A percentile compares a stretch with the other conserved stretches of the same genome.
Evolutionary conservation across 2,113 vertebrate species (phyloP).

Genomic region (Ginglymostoma cirratum): DNA sequence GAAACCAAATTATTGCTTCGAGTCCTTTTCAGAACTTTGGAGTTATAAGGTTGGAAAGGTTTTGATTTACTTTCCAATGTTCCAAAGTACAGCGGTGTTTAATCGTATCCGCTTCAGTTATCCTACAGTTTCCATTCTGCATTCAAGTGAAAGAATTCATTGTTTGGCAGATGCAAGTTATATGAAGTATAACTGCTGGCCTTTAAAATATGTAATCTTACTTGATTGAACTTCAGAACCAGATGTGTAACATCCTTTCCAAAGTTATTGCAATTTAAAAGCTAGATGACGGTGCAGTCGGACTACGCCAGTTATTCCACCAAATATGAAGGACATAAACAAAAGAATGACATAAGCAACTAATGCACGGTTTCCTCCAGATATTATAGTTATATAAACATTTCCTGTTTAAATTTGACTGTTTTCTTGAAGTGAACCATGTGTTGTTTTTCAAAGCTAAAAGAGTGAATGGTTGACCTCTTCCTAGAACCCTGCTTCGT

Average conservation of each 20-base stretch:
- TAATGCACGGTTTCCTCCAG: not conserved
- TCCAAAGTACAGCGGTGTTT: not conserved
- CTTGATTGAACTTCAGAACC: not conserved
- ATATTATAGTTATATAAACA: not conserved
- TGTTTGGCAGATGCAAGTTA: not conserved
- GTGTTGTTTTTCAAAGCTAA: too few species aligned
- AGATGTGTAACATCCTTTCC: not conserved
- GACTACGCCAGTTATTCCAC: not conserved
- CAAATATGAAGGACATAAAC: not conserved
- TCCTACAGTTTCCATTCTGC: not conserved
- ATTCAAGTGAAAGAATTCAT: not conserved
- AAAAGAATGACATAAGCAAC: not conserved
- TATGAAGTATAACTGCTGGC: not conserved
- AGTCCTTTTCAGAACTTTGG: too few species aligned
- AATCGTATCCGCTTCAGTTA: not conserved
- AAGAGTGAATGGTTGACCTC: too few species aligned
- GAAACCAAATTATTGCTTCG: too few species aligned
- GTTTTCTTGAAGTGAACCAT: too few species aligned
- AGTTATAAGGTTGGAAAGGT: too few species aligned
- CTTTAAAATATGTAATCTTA: not conserved
- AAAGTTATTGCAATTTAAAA: slow-evolving; percentile 8
- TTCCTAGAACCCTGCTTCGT: too few species aligned
- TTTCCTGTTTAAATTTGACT: too few species aligned
- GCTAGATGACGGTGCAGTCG: not conserved
- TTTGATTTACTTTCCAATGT: too few species aligned